A percentile compares a stretch with the other conserved stretches of the same genome.
These are phyloP conservation scores for Phrynosoma platyrhinos DNA, from an alignment of 2,113 vertebrate genomes.

Conservation along the genomic window DNA sequence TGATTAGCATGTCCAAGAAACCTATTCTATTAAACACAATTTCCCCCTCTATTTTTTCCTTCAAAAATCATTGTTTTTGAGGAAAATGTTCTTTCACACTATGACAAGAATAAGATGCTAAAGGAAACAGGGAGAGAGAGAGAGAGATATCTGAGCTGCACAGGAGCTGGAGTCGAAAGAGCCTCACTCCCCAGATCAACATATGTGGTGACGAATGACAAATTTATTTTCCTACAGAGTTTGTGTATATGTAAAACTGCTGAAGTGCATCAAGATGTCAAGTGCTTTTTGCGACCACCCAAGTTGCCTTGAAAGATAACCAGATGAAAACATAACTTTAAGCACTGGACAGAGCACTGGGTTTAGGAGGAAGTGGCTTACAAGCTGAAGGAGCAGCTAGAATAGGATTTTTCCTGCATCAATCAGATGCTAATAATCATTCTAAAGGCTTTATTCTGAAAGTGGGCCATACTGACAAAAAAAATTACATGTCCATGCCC, in stretches of 20 bases:
- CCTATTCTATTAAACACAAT: slow-evolving; percentile 45
- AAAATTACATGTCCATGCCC: slow-evolving; percentile 28
- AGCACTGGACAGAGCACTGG: slow-evolving; percentile 78
- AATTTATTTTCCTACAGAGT: slow-evolving; percentile 99
- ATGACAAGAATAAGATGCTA: slow-evolving; percentile 46
- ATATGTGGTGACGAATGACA: slow-evolving; percentile 99
- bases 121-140: slow-evolving; percentile 49
- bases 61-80: slow-evolving; percentile 46
- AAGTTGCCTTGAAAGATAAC: slow-evolving; percentile 99
- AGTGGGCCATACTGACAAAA: slow-evolving; percentile 56
- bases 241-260: slow-evolving; percentile 99
- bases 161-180: slow-evolving; percentile 80
- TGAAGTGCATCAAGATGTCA: slow-evolving; percentile 99
- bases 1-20: slow-evolving; percentile 45
- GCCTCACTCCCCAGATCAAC: slow-evolving; percentile 88
- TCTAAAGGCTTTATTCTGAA: slow-evolving; percentile 63
- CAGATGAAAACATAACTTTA: slow-evolving; percentile 96
- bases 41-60: slow-evolving; percentile 2
- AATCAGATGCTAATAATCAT: slow-evolving; percentile 71
- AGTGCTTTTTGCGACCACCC: slow-evolving; percentile 99
- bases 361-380: slow-evolving; percentile 60
- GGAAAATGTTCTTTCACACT: slow-evolving; percentile 48
- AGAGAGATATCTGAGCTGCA: slow-evolving; percentile 71
- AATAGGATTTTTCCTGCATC: slow-evolving; percentile 61
- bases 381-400: slow-evolving; percentile 49